Conservation (phyloP, 2,888 invertebrate genomes). For the Nomada flava region DNA sequence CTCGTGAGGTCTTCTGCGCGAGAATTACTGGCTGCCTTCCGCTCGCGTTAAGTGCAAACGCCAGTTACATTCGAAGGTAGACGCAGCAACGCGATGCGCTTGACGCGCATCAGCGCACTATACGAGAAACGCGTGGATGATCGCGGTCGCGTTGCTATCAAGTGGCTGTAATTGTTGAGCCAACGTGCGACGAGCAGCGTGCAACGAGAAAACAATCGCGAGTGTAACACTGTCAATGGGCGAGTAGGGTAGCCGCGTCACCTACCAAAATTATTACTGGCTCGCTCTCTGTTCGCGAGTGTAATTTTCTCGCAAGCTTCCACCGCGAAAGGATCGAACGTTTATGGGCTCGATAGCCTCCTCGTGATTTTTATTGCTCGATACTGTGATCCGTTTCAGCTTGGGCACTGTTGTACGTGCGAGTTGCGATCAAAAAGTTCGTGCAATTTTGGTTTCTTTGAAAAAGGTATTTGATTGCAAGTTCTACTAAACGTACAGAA, state of each 20-base stretch:
- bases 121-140: constrained; percentile 25
- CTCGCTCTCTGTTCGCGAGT: constrained; percentile 39
- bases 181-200: neutral
- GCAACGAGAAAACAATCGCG: constrained; percentile 57
- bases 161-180: constrained; percentile 41
- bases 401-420: neutral
- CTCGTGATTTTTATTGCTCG: neutral
- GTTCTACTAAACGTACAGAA: too few relatives aligned
- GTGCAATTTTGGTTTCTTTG: neutral
- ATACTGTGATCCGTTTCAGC: neutral
- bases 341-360: neutral
- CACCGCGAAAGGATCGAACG: constrained; percentile 12
- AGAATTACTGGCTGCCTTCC: constrained; percentile 13
- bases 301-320: constrained; percentile 52
- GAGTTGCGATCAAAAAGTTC: too few relatives aligned
- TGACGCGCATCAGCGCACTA: constrained; percentile 32
- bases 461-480: too few relatives aligned
- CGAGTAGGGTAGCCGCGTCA: constrained; percentile 1
- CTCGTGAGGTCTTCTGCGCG: neutral
- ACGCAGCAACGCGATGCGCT: constrained; percentile 8
- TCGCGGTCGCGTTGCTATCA: constrained; percentile 45
- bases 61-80: constrained; percentile 21
- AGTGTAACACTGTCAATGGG: constrained; percentile 37
- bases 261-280: constrained; percentile 42
- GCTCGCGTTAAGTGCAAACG: constrained; percentile 30